A percentile compares a stretch with the other conserved stretches of the same genome.
phyloP scores from a whole-genome alignment of 2,113 vertebrate genomes.

The Pedetes capensis region DNA sequence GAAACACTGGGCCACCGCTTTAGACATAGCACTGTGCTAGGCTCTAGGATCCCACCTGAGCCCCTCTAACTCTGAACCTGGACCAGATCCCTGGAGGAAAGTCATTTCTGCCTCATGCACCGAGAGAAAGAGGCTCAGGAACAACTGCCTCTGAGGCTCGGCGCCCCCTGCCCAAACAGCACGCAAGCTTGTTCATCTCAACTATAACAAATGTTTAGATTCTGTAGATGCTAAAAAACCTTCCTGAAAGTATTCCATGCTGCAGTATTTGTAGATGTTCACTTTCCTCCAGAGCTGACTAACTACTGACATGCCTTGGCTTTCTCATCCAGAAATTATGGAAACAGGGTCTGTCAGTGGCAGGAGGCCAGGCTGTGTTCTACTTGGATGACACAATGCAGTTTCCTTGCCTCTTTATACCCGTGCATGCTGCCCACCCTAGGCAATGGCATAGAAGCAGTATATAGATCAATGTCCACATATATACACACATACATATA shows the following conservation, averaged over 20 bases:
- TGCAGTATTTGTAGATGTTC: neutral
- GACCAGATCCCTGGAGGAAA: neutral
- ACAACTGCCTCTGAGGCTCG: neutral
- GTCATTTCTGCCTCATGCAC: neutral
- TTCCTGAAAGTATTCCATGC: neutral
- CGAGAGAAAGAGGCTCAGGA: neutral
- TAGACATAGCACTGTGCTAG: constrained; percentile 44
- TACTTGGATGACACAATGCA: constrained; percentile 42
- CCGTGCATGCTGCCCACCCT: constrained; percentile 80
- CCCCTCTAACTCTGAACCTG: neutral
- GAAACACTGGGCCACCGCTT: constrained; percentile 5
- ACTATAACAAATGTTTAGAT: neutral
- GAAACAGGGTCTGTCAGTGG: constrained; percentile 68
- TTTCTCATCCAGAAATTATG: constrained; percentile 83
- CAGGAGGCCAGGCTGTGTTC: constrained; percentile 45
- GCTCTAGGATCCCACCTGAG: constrained; percentile 8
- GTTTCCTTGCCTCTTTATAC: constrained; percentile 71
- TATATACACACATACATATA: constrained; percentile 34
- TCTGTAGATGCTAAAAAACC: neutral
- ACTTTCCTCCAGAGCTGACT: constrained; percentile 7
- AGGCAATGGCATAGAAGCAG: constrained; percentile 76
- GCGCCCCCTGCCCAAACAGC: constrained; percentile 4
- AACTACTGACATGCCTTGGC: constrained; percentile 53
- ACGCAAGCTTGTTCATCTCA: neutral
- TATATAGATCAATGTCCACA: constrained; percentile 77